A percentile compares a stretch with the other conserved stretches of the same genome.
Conservation (phyloP, 2,888 invertebrate genomes). For the Heliconius erato region DNA sequence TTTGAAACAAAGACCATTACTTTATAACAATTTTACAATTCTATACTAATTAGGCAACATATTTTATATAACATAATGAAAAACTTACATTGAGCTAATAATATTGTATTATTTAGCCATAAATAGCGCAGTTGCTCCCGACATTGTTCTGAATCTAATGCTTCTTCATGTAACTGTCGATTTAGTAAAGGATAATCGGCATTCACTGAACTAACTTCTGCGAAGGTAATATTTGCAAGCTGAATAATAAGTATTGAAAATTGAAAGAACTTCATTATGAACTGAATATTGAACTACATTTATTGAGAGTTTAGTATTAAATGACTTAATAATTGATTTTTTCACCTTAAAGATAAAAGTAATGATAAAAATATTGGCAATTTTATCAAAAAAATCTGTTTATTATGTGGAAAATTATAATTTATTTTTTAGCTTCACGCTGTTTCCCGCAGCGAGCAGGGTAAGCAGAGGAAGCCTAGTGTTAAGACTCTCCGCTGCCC, state of each 20-base stretch:
- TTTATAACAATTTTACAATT: not conserved
- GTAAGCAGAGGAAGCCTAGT: no score
- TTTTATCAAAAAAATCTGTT: constrained; percentile 9
- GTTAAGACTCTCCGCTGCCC: no score
- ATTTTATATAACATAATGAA: constrained; percentile 9
- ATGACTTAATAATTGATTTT: not conserved
- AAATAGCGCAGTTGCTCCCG: constrained; percentile 64
- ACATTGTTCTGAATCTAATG: constrained; percentile 65
- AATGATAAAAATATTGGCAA: not conserved
- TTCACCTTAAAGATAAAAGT: not conserved
- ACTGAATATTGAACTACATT: not conserved
- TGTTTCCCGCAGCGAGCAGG: no score
- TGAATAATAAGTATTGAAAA: constrained; percentile 3
- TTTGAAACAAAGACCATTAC: not conserved
- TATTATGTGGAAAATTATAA: not conserved
- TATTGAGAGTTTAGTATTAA: not conserved
- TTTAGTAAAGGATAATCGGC: constrained; percentile 56
- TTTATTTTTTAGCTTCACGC: no score
- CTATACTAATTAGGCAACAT: not conserved
- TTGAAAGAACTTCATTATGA: not conserved
- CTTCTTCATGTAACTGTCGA: constrained; percentile 63
- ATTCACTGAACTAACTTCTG: constrained; percentile 2
- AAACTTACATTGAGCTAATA: constrained; percentile 67
- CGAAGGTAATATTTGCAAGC: not conserved
- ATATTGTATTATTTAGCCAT: constrained; percentile 54